phyloP scores from a whole-genome alignment of 2,888 invertebrate species.

The Thymelicus acteon region DNA sequence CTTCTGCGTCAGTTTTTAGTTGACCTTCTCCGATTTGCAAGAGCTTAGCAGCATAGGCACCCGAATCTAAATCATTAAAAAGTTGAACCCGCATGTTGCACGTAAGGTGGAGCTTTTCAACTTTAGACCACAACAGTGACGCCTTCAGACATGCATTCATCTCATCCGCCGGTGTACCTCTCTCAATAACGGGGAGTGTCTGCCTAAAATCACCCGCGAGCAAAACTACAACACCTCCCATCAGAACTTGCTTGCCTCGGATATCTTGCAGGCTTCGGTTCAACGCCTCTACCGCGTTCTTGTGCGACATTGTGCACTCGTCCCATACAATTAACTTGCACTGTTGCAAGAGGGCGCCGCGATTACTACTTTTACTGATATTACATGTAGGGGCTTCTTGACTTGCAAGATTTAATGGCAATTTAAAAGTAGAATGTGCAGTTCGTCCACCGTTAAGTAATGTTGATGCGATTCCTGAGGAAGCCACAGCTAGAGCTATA shows the following conservation, averaged over 20 bases:
- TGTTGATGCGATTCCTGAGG: constrained; percentile 33
- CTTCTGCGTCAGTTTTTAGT: neutral
- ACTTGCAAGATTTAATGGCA: constrained; percentile 40
- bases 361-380: constrained; percentile 43
- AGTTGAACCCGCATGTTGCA: constrained; percentile 48
- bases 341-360: constrained; percentile 42
- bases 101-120: constrained; percentile 45
- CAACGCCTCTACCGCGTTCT: constrained; percentile 41
- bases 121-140: constrained; percentile 43
- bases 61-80: constrained; percentile 44
- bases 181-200: constrained; percentile 44
- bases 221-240: constrained; percentile 42
- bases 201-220: constrained; percentile 45
- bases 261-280: constrained; percentile 40
- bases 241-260: constrained; percentile 39
- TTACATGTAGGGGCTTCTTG: constrained; percentile 46
- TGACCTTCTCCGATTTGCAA: neutral
- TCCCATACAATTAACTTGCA: constrained; percentile 46
- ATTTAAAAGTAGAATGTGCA: constrained; percentile 43
- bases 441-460: constrained; percentile 39
- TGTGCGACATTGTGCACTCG: constrained; percentile 46
- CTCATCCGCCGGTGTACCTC: constrained; percentile 48
- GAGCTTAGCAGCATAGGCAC: constrained; percentile 44
- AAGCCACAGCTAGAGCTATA: constrained; percentile 40
- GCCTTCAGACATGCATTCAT: constrained; percentile 47